These are phyloP conservation scores for Thera obeliscata DNA, from an alignment of 2,888 invertebrate species.

Conservation along the genomic window DNA sequence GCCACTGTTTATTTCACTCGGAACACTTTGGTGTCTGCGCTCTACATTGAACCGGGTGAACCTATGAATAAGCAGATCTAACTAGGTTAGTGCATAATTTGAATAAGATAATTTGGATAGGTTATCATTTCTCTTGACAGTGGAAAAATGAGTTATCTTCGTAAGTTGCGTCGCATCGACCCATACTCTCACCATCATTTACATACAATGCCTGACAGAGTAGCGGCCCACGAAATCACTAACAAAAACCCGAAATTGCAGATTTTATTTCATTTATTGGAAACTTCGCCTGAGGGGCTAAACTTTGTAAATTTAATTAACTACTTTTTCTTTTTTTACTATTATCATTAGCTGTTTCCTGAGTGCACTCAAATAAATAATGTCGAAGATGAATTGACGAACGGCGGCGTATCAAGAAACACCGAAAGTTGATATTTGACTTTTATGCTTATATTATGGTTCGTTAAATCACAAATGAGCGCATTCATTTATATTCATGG, in stretches of 20 bases:
- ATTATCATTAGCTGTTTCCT: constrained; percentile 51
- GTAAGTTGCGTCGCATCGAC: constrained; percentile 31
- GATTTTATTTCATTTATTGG: constrained; percentile 45
- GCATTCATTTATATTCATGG: constrained; percentile 43
- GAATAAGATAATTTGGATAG: neutral
- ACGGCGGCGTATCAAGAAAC: constrained; percentile 43
- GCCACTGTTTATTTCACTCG: too few species aligned
- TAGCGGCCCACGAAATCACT: constrained; percentile 55
- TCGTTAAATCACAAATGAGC: constrained; percentile 44
- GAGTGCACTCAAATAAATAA: constrained; percentile 47
- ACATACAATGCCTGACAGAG: constrained; percentile 62
- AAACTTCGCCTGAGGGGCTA: constrained; percentile 48
- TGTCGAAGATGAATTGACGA: constrained; percentile 47
- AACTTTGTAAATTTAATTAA: constrained; percentile 54
- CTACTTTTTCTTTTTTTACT: constrained; percentile 46
- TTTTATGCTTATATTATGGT: constrained; percentile 36
- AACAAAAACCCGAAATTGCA: constrained; percentile 48
- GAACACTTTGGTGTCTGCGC: neutral
- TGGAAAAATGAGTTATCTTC: constrained; percentile 8
- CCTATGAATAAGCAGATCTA: neutral
- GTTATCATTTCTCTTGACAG: constrained; percentile 10
- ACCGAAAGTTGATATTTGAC: constrained; percentile 41
- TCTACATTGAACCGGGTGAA: neutral
- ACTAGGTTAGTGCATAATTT: neutral
- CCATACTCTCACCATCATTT: constrained; percentile 51